A percentile compares a stretch with the other conserved stretches of the same genome.
phyloP scores from a whole-genome alignment of 2,113 vertebrate genomes.

The Pterophyllum scalare region DNA sequence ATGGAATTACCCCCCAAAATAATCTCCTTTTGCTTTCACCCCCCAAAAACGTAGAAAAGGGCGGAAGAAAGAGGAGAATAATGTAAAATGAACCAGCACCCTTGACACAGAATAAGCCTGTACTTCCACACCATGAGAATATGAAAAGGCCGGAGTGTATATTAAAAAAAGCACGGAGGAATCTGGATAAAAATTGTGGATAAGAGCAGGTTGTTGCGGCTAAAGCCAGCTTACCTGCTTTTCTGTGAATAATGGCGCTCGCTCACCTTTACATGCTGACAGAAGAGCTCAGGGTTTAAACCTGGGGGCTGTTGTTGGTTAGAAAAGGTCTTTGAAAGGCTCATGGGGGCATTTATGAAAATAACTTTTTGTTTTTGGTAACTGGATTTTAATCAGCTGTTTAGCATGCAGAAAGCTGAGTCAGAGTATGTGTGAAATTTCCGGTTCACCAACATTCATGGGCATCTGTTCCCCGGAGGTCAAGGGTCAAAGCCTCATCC shows the following conservation, averaged over 20 bases:
- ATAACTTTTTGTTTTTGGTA: not conserved
- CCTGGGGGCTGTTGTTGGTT: accelerated
- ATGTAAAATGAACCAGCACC: constrained; percentile 63
- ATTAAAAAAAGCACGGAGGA: constrained; percentile 29
- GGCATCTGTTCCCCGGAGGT: not conserved
- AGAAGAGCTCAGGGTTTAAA: not conserved
- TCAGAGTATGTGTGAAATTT: not conserved
- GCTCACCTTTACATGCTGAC: constrained; percentile 13
- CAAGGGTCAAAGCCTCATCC: constrained; percentile 29
- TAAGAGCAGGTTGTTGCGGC: constrained; percentile 7
- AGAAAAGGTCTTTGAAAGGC: not conserved
- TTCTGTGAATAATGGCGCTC: constrained; percentile 9
- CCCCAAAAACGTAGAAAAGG: constrained; percentile 42
- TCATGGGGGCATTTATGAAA: accelerated
- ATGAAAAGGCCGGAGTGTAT: constrained; percentile 58
- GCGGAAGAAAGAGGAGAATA: constrained; percentile 51
- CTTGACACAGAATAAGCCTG: constrained; percentile 61
- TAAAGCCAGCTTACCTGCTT: constrained; percentile 21
- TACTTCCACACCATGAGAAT: constrained; percentile 55
- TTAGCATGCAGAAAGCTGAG: not conserved
- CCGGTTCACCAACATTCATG: not conserved
- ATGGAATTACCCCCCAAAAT: constrained; percentile 74
- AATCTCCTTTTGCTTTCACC: constrained; percentile 61
- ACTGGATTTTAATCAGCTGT: not conserved
- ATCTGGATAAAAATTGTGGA: constrained; percentile 40